phyloP scores from a whole-genome alignment of 2,888 invertebrate species.

The Eristalinus aeneus region DNA sequence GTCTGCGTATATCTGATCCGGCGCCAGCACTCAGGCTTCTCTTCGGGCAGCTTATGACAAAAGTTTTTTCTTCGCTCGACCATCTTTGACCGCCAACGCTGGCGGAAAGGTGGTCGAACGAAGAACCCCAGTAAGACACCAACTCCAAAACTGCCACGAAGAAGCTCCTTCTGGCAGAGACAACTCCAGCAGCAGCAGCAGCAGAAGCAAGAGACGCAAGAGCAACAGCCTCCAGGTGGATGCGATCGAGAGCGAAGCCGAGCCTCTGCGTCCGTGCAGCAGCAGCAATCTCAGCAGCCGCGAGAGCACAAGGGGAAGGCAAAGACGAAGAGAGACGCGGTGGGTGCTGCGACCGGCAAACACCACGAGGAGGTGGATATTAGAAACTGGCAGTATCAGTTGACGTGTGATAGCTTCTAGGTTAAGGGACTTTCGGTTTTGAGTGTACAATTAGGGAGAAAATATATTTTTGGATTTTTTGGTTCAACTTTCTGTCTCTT shows the following conservation, averaged over 20 bases:
- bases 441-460: background rate
- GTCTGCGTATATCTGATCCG: conserved; percentile 79
- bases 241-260: conserved; percentile 16
- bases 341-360: conserved; percentile 76
- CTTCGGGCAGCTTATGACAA: conserved; percentile 78
- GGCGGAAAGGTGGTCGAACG: conserved; percentile 61
- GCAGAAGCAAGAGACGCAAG: conserved; percentile 55
- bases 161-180: conserved; percentile 72
- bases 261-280: conserved; percentile 49
- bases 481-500: background rate
- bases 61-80: conserved; percentile 79
- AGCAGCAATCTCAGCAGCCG: background rate
- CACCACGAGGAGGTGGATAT: conserved; percentile 77
- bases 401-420: conserved; percentile 80
- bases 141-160: conserved; percentile 65
- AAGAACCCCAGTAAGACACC: conserved; percentile 58
- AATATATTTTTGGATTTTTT: background rate
- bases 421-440: conserved; percentile 18
- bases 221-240: conserved; percentile 40
- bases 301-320: conserved; percentile 34
- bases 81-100: conserved; percentile 73
- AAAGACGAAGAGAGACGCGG: conserved; percentile 72
- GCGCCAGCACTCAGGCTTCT: conserved; percentile 74
- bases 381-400: conserved; percentile 81
- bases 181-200: conserved; percentile 55